Base-by-base conservation (phyloP, 2,888 invertebrate species). In the Apamea sordens region DNA sequence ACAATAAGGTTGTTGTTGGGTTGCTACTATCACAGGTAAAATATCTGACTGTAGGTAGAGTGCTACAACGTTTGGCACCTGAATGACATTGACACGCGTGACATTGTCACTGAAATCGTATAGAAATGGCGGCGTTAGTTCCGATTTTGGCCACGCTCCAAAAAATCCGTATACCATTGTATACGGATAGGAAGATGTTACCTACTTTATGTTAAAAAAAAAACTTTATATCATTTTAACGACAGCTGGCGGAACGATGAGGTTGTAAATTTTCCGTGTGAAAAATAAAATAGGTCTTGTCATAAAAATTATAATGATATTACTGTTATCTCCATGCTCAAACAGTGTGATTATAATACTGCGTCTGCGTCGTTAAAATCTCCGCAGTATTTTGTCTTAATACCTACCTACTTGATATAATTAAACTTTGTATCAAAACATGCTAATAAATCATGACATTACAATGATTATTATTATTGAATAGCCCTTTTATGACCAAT, bases 321-420 rank as follows among this genome's bases (percentile, higher is more conserved):
- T 41, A 44, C 18, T 61, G 13, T 53, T 74, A 77, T 63, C 67
- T 71, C 71, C 72, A 11, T 28, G n/a, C 10, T 28, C 5, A 56
- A 73, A 71, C 36, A 83, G n/a, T 76, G 28, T 41, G 13, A 10
- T 64, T 44, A 56, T 65, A 44, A 67, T 70, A 76, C 63, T 73
- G 73, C 76, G 79, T 41, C 63, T 73, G 73, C 76, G 79, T 41
- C 65, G 64, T 65, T 56, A 61, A 64, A 61, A 65, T 65, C 56
- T 79, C 28, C 80, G 76, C 56, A 59, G 24, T 1, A 41, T 41
- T 8, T 44, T 15, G 32, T 18, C n/a, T 56, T 32, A 0, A 24
- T 44, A 36, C 13, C 53, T 59, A 59, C 13, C 13, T 59, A 13
- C 56, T 59, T 59, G 1, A 10, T 28, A n/a, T 53, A 10, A 56